These are phyloP conservation scores for Ylistrum balloti DNA, from an alignment of 1,140 invertebrate genomes.

Conservation along the genomic window DNA sequence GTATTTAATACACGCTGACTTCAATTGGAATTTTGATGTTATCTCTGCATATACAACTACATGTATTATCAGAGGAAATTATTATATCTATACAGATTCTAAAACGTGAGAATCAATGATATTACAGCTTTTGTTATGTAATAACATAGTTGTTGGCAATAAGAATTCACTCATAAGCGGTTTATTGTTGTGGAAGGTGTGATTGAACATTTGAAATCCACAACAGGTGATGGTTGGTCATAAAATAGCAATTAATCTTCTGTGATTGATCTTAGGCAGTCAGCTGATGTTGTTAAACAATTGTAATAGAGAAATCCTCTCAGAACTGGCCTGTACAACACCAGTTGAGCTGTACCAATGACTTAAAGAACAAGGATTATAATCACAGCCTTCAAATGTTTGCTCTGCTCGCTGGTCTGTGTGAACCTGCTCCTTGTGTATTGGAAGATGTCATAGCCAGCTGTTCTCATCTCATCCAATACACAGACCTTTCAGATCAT, in stretches of 20 bases:
- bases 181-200: no score
- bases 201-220: background rate
- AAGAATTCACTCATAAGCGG: no score
- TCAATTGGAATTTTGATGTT: no score
- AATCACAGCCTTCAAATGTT: slow-evolving; percentile 13
- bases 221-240: slow-evolving; percentile 14
- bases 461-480: background rate
- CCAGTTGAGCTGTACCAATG: no score
- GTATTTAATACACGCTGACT: no score
- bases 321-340: no score
- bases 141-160: no score
- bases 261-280: background rate
- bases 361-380: background rate
- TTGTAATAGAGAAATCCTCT: background rate
- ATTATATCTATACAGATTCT: no score
- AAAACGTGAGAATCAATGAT: no score
- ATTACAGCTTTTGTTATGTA: no score
- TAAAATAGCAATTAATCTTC: background rate
- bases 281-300: slow-evolving; percentile 5
- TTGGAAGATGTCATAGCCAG: background rate
- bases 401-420: background rate
- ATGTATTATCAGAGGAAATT: no score
- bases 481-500: background rate
- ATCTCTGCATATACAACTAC: no score
- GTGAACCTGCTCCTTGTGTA: slow-evolving; percentile 2